These are phyloP conservation scores for Mastigias papua DNA, from an alignment of 30 jellyfish, hydroid and myxozoan genomes.

Conservation along the genomic window DNA sequence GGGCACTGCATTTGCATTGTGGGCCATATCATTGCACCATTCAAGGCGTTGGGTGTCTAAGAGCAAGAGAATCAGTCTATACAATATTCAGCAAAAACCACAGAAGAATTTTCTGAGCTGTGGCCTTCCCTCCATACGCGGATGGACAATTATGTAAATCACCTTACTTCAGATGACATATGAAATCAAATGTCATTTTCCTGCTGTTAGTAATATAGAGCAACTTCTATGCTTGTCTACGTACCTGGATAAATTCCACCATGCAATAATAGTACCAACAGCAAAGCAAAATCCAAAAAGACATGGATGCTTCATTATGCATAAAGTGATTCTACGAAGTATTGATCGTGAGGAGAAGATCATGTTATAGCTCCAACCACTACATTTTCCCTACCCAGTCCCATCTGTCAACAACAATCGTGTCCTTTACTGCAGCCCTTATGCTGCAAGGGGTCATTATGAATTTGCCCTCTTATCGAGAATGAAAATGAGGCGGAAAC, in stretches of 20 bases:
- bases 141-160: no score
- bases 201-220: no score
- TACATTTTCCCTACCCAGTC: neutral
- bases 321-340: neutral
- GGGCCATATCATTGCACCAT: no score
- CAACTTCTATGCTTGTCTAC: neutral
- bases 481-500: conserved; percentile 7
- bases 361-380: neutral
- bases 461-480: neutral
- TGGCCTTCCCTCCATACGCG: no score
- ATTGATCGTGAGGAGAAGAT: neutral
- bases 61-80: no score
- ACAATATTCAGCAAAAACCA: no score
- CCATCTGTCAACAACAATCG: conserved; percentile 22
- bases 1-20: no score
- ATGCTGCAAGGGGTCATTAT: neutral
- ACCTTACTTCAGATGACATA: no score
- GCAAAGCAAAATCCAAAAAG: conserved; percentile 36
- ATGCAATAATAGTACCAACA: conserved; percentile 7
- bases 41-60: no score
- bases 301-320: conserved; percentile 65
- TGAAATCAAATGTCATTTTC: no score
- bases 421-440: neutral
- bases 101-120: no score
- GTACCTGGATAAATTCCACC: conserved; percentile 49